phyloP scores from a whole-genome alignment of 2,113 vertebrate genomes.

The Plotosus lineatus region DNA sequence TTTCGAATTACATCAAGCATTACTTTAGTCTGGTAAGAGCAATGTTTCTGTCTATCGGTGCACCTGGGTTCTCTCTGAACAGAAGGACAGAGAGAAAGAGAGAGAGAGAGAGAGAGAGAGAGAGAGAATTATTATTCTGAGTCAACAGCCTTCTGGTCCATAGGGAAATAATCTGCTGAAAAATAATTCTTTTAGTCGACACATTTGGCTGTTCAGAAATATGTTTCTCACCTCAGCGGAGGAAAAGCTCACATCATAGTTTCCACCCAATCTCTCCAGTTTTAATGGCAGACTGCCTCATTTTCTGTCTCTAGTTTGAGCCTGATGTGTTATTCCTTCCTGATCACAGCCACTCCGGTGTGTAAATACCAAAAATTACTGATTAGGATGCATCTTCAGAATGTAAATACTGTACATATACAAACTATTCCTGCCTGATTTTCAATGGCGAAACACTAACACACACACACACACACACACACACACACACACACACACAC shows the following conservation, averaged over 20 bases:
- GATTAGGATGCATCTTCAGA: conserved; percentile 2
- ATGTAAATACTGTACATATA: conserved; percentile 23
- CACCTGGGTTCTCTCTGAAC: conserved; percentile 46
- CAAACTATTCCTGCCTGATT: conserved; percentile 12
- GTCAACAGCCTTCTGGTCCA: conserved; percentile 44
- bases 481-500: background rate
- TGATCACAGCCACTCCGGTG: background rate
- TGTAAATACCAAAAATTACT: conserved; percentile 18
- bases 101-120: conserved; percentile 30
- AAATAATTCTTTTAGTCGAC: conserved; percentile 50
- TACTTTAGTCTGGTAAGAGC: conserved; percentile 41
- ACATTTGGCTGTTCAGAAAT: conserved; percentile 48
- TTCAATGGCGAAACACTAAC: background rate
- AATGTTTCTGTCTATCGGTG: conserved; percentile 45
- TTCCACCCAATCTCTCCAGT: conserved; percentile 36
- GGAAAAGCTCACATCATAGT: conserved; percentile 19
- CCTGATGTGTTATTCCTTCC: background rate
- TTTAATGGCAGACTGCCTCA: conserved; percentile 18
- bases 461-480: conserved; percentile 14
- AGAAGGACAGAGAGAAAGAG: conserved; percentile 40
- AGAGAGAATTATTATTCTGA: conserved; percentile 51
- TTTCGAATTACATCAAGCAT: conserved; percentile 41
- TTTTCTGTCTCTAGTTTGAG: conserved; percentile 12
- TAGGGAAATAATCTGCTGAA: conserved; percentile 48
- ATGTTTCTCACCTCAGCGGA: conserved; percentile 44